Base-by-base conservation (phyloP, 1,140 invertebrate species). In the Conus ventricosus region DNA sequence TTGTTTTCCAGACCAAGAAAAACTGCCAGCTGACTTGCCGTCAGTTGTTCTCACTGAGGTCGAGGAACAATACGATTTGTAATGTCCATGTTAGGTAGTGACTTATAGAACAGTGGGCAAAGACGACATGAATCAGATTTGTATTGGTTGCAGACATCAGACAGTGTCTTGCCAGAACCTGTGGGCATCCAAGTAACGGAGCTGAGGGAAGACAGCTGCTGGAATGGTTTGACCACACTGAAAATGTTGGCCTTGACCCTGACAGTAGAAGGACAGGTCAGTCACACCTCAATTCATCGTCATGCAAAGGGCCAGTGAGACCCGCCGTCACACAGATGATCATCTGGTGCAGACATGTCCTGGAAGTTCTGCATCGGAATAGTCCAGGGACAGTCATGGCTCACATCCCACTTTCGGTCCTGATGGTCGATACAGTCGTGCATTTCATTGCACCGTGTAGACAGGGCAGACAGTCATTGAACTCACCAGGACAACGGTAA, bases 341-440 rank as follows among this genome's bases (percentile, higher is more conserved):
- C 76, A 60, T n/a, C 54, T 60, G n/a, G 20, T 54, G 25, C 8
- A 89, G 39, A 87, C 88, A 89, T 20, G 57, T 17, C 20, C 39
- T 23, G 25, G 87, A 8, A 5, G 53, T 71, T 20, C 17, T 75
- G 81, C 88, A 89, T 4, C 27, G 85, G 55, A 78, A 87, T n/a
- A 60, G 80, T 23, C 88, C 88, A 11, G n/a, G 84, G 84, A 55
- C 88, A 89, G 53, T 51, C 39, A 57, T 20, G 7, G 17, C 51
- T 87, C 85, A 63, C 88, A 87, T 10, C n/a, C 54, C 17, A 6
- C 7, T 80, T 89, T 85, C n/a, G n/a, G 53, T 89, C 88, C 39
- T 27, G 67, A 11, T 71, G 75, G 11, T 87, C 53, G 39, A 39
- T 53, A 63, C 88, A 89, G 78, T 89, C 88, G n/a, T 23, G 27